Conservation (phyloP, 2,888 invertebrate genomes). For the Rotaria sp. region DNA sequence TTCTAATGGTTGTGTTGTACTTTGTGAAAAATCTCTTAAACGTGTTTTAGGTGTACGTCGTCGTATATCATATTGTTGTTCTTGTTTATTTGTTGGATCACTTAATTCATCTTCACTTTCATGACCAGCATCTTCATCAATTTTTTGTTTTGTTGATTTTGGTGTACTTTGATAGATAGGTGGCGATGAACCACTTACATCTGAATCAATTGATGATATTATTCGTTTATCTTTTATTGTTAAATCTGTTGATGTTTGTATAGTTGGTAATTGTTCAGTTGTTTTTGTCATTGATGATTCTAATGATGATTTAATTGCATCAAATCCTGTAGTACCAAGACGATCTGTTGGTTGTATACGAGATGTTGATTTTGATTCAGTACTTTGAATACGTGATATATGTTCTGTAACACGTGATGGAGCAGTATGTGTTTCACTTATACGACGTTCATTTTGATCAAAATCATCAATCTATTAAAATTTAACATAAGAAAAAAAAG, state of each 20-base stretch:
- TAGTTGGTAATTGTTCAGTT: too few relatives aligned
- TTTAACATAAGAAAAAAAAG: too few relatives aligned
- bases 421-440: neutral
- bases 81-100: neutral
- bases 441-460: neutral
- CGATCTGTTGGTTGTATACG: constrained; percentile 1
- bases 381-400: constrained; percentile 3
- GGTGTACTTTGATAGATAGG: constrained; percentile 21
- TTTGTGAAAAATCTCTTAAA: constrained; percentile 1
- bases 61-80: neutral
- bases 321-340: neutral
- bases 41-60: neutral
- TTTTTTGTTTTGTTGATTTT: neutral
- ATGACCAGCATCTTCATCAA: neutral
- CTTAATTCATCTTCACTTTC: constrained; percentile 16
- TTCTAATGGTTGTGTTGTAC: neutral
- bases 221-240: neutral
- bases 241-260: neutral
- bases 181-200: neutral
- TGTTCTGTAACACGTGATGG: neutral
- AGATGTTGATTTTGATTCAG: neutral
- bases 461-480: neutral
- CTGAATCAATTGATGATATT: constrained; percentile 6
- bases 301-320: neutral
- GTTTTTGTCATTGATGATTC: neutral